These are phyloP conservation scores for Labroides dimidiatus DNA, from an alignment of 2,797 vertebrate species.

Conservation along the genomic window DNA sequence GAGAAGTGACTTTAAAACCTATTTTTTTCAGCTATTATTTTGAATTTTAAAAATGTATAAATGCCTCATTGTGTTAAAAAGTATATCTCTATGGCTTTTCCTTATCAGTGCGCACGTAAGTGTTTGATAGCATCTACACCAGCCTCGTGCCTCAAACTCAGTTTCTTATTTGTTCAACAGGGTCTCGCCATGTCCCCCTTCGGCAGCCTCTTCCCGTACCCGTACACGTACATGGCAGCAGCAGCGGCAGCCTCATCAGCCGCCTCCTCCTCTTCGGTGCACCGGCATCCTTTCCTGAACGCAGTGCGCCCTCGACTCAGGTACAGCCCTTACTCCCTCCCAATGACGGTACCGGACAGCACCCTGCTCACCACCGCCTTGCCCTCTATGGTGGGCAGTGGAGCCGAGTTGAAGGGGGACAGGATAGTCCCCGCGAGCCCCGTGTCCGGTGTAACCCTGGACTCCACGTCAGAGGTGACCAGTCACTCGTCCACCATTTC, in stretches of 20 bases:
- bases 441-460: constrained; percentile 85
- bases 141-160: constrained; percentile 16
- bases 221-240: constrained; percentile 98
- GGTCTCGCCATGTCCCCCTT: constrained; percentile 97
- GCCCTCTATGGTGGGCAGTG: constrained; percentile 82
- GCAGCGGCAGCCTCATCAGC: constrained; percentile 92
- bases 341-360: constrained; percentile 91
- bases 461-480: constrained; percentile 94
- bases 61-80: too few species aligned
- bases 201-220: constrained; percentile 94
- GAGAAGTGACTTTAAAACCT: too few species aligned
- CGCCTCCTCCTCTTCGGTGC: constrained; percentile 89
- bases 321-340: constrained; percentile 95
- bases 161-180: constrained; percentile 76
- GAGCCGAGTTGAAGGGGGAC: constrained; percentile 85
- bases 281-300: constrained; percentile 94
- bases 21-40: too few species aligned
- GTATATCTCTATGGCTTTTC: too few species aligned
- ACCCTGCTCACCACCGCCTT: constrained; percentile 88
- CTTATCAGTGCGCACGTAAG: too few species aligned
- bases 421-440: constrained; percentile 85
- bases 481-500: constrained; percentile 92
- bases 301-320: constrained; percentile 93
- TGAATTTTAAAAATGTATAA: not conserved
- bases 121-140: not conserved